Conservation (phyloP, 2,888 invertebrate genomes). For the Timema podura region DNA sequence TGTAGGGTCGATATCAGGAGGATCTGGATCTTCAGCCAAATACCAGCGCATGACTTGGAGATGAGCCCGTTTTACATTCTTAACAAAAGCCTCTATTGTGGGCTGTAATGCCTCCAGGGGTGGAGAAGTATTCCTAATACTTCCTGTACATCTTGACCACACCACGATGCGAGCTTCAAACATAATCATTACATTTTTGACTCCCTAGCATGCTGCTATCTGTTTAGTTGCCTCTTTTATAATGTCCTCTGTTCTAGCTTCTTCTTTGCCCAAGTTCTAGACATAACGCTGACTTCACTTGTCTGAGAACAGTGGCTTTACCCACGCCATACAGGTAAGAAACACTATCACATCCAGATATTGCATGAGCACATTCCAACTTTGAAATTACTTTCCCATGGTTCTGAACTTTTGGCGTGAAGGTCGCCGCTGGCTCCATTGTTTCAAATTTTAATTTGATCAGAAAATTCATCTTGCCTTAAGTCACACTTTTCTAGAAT, state of each 20-base stretch:
- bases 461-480: too few relatives aligned
- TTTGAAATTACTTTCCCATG: background rate
- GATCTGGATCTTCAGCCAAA: conserved; percentile 1
- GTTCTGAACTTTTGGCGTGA: conserved; percentile 7
- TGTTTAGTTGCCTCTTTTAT: conserved; percentile 11
- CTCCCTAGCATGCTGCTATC: conserved; percentile 13
- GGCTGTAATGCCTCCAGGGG: too few relatives aligned
- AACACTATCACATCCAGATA: conserved; percentile 6
- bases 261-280: conserved; percentile 12
- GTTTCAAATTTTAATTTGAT: too few relatives aligned
- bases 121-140: background rate
- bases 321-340: conserved; percentile 2
- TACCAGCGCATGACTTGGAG: conserved; percentile 11
- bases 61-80: conserved; percentile 15
- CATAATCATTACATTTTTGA: conserved; percentile 6
- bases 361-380: background rate
- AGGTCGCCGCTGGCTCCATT: too few relatives aligned
- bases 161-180: conserved; percentile 2
- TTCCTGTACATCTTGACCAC: background rate
- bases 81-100: conserved; percentile 3
- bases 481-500: too few relatives aligned
- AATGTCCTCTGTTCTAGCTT: conserved; percentile 5
- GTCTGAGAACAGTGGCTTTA: conserved; percentile 10
- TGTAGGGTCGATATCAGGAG: conserved; percentile 4
- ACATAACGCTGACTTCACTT: conserved; percentile 4